These are phyloP conservation scores for Strigamia crassipes DNA, from an alignment of 2,888 invertebrate genomes.

Conservation along the genomic window DNA sequence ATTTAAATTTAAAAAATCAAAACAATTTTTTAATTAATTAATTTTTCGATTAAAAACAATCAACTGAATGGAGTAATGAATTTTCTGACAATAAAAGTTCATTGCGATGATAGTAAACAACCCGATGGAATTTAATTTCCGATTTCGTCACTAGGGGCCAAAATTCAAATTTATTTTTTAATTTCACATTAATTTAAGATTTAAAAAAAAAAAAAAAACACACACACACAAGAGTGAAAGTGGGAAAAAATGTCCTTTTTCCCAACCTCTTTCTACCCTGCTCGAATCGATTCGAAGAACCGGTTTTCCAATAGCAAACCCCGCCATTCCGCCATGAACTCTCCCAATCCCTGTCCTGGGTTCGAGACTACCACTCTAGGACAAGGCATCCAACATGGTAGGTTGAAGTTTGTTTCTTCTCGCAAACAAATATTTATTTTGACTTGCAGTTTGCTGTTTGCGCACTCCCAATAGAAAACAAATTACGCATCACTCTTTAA, in stretches of 20 bases:
- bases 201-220: background rate
- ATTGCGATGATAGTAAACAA: background rate
- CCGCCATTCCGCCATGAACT: background rate
- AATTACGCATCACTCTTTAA: background rate
- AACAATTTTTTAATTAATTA: too few relatives aligned
- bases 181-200: background rate
- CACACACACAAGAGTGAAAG: background rate
- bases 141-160: background rate
- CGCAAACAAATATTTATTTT: conserved; percentile 15
- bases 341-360: background rate
- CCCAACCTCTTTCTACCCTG: background rate
- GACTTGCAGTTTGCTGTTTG: background rate
- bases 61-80: background rate
- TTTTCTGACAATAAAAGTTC: background rate
- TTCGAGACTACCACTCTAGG: conserved; percentile 12
- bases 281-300: background rate
- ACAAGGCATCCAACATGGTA: conserved; percentile 12
- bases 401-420: conserved; percentile 24
- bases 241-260: too few relatives aligned
- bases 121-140: background rate
- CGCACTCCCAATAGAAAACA: background rate
- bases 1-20: too few relatives aligned
- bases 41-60: background rate
- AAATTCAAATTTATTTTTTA: background rate
- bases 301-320: background rate